Conservation (phyloP, 2,797 vertebrate genomes). For the Oreochromis grahami region DNA sequence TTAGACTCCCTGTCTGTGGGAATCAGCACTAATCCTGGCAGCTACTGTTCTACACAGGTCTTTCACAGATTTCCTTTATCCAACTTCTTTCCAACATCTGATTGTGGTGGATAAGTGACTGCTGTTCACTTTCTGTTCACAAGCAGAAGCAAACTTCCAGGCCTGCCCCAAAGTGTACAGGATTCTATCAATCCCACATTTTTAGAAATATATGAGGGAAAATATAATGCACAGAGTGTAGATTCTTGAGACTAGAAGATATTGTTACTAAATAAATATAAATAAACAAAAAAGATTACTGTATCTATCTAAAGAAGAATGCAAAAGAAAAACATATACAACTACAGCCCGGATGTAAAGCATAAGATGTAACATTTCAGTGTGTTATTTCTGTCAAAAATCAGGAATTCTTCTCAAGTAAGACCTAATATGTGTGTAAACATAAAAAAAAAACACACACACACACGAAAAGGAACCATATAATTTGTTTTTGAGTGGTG, state of each 20-base stretch:
- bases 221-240: neutral
- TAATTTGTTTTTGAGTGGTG: conserved; percentile 2
- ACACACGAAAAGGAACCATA: neutral
- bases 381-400: neutral
- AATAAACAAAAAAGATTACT: neutral
- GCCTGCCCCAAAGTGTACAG: neutral
- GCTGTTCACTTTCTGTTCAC: neutral
- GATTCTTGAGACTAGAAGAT: neutral
- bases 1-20: conserved; percentile 3
- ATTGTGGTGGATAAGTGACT: neutral
- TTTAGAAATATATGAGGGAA: neutral
- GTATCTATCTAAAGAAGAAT: neutral
- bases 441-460: neutral
- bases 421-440: neutral
- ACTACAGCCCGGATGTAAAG: neutral
- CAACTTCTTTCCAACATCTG: neutral
- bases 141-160: neutral
- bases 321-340: neutral
- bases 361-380: neutral
- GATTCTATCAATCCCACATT: neutral
- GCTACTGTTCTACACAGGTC: neutral
- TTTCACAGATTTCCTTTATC: neutral
- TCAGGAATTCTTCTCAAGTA: neutral
- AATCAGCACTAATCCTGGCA: neutral
- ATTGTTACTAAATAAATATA: neutral